A percentile compares a stretch with the other conserved stretches of the same genome.
Conservation (phyloP, 1,140 invertebrate genomes). For the Trichomalopsis sarcophagae region DNA sequence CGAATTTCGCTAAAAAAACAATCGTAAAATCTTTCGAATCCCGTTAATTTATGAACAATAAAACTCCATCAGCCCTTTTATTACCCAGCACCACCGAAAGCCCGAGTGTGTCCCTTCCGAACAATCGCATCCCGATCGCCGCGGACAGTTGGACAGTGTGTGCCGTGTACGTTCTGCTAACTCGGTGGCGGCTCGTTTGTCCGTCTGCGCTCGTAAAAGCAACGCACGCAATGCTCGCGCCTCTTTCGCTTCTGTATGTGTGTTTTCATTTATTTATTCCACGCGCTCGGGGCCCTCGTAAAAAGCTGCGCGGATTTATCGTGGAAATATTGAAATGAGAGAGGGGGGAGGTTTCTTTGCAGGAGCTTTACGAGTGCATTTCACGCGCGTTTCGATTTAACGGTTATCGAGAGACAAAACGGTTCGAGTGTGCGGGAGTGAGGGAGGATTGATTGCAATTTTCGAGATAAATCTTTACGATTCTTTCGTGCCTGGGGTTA, state of each 20-base stretch:
- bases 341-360: slow-evolving; percentile 41
- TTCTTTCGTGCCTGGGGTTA: not conserved
- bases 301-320: slow-evolving; percentile 65
- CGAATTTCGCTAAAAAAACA: not conserved
- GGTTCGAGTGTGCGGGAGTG: not conserved
- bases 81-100: not conserved
- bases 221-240: slow-evolving; percentile 25
- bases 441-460: not conserved
- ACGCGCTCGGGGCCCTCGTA: slow-evolving; percentile 57
- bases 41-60: slow-evolving; percentile 50
- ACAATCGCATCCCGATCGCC: slow-evolving; percentile 39
- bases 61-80: slow-evolving; percentile 33
- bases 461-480: not conserved
- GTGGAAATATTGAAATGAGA: slow-evolving; percentile 66
- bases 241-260: slow-evolving; percentile 19
- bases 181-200: slow-evolving; percentile 14
- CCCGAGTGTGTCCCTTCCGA: slow-evolving; percentile 8
- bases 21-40: not conserved
- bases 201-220: slow-evolving; percentile 49
- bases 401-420: slow-evolving; percentile 47
- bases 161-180: not conserved
- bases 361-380: slow-evolving; percentile 42
- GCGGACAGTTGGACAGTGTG: slow-evolving; percentile 41
- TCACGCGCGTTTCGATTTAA: slow-evolving; percentile 42
- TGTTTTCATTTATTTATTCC: slow-evolving; percentile 66